Percentiles rank a stretch among this genome's conserved stretches.
Evolutionary conservation across 1,140 invertebrate genomes (phyloP).

Genomic region (Probaryconus sp.): DNA sequence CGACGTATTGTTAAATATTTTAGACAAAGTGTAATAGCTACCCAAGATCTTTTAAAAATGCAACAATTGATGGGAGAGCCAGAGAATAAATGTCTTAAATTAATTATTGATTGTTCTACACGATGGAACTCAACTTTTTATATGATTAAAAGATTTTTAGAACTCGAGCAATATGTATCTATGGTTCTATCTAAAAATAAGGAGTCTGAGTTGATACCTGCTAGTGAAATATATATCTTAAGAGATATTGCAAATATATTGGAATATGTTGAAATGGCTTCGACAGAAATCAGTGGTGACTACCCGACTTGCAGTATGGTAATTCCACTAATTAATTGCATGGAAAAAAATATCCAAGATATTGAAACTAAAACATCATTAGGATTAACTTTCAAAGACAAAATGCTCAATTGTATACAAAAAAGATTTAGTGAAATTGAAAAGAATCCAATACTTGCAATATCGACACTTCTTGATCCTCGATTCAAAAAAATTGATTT

Average conservation of each 20-base stretch:
- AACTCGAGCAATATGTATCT: slow-evolving; percentile 32
- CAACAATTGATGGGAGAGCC: slow-evolving; percentile 11
- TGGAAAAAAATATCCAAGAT: slow-evolving; percentile 5
- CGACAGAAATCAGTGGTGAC: neutral
- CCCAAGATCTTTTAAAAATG: slow-evolving; percentile 7
- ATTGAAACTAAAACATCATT: neutral
- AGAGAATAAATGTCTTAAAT: slow-evolving; percentile 52
- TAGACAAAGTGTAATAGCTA: slow-evolving; percentile 3
- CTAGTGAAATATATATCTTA: neutral
- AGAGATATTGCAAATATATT: neutral
- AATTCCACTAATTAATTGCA: slow-evolving; percentile 10
- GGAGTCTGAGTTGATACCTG: neutral
- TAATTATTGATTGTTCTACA: slow-evolving; percentile 67
- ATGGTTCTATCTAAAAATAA: slow-evolving; percentile 18
- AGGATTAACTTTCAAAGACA: neutral
- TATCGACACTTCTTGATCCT: too few relatives aligned
- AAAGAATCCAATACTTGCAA: too few relatives aligned
- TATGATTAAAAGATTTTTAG: slow-evolving; percentile 63
- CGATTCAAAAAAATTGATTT: too few relatives aligned
- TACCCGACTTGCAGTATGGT: slow-evolving; percentile 3
- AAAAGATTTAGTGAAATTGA: too few relatives aligned
- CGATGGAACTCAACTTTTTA: slow-evolving; percentile 70
- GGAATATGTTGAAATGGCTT: neutral
- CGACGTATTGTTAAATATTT: neutral
- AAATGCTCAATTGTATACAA: neutral